These are phyloP conservation scores for Drosophila emarginata DNA, from an alignment of 2,888 invertebrate species.

Conservation along the genomic window DNA sequence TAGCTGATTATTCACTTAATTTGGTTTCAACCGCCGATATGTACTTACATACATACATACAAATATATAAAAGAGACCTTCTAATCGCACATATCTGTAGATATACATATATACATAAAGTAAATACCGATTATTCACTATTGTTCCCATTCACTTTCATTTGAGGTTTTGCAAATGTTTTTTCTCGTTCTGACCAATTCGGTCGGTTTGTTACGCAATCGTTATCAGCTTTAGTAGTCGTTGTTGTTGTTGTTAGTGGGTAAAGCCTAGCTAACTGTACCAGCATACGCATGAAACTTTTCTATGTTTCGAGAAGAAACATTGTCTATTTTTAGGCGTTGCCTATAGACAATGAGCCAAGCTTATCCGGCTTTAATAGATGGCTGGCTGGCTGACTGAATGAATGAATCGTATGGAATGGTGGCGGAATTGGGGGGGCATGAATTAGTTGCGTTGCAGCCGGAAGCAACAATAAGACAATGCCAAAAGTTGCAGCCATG, in stretches of 20 bases:
- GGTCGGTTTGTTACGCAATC: slow-evolving; percentile 36
- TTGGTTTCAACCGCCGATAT: background rate
- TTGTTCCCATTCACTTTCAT: slow-evolving; percentile 20
- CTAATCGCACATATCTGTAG: background rate
- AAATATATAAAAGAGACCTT: background rate
- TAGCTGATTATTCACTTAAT: background rate
- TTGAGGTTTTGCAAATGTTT: slow-evolving; percentile 18
- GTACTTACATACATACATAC: too few species aligned
- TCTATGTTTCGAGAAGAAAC: slow-evolving; percentile 8
- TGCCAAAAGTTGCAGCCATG: slow-evolving; percentile 37
- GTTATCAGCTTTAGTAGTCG: slow-evolving; percentile 21
- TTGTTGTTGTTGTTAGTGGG: background rate
- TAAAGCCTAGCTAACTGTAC: slow-evolving; percentile 34
- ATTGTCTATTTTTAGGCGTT: slow-evolving; percentile 33
- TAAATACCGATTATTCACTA: slow-evolving; percentile 1
- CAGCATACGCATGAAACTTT: slow-evolving; percentile 9
- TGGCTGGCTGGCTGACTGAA: background rate
- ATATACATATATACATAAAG: background rate
- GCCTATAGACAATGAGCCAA: background rate
- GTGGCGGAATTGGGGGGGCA: background rate
- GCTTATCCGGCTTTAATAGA: slow-evolving; percentile 16
- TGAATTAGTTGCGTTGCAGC: slow-evolving; percentile 9
- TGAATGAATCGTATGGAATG: background rate
- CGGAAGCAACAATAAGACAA: slow-evolving; percentile 29
- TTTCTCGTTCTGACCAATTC: slow-evolving; percentile 14